A percentile compares a stretch with the other conserved stretches of the same genome.
Evolutionary conservation across 2,113 vertebrate species (phyloP).

Genomic region (Archilochus colubris): DNA sequence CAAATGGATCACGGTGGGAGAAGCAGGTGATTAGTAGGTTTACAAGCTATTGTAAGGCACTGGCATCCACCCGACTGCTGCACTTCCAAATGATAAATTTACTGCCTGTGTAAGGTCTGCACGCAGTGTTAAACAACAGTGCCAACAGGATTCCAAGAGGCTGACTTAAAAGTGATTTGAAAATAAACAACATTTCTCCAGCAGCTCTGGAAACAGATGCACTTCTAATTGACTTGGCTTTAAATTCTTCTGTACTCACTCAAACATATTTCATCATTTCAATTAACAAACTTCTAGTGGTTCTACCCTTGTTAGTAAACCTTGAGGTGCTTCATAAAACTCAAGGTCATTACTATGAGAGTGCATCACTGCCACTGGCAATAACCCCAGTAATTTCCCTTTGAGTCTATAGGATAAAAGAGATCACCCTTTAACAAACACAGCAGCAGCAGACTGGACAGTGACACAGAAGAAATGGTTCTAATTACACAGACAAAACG

Average conservation of each 20-base stretch:
- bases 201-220: conserved; percentile 64
- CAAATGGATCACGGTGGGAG: not conserved
- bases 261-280: conserved; percentile 65
- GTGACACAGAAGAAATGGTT: conserved; percentile 1
- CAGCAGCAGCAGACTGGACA: conserved; percentile 12
- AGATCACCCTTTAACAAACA: not conserved
- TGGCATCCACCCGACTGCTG: not conserved
- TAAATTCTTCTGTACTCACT: conserved; percentile 62
- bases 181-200: conserved; percentile 38
- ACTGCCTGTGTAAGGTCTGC: not conserved
- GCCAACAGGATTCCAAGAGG: conserved; percentile 29
- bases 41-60: not conserved
- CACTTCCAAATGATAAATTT: conserved; percentile 20
- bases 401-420: not conserved
- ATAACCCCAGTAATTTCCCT: conserved; percentile 30
- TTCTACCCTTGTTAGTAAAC: conserved; percentile 52
- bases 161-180: not conserved
- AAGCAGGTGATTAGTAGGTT: not conserved
- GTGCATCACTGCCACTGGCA: not conserved
- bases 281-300: conserved; percentile 68
- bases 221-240: conserved; percentile 67
- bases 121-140: not conserved
- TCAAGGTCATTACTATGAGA: conserved; percentile 54
- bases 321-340: conserved; percentile 54
- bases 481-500: conserved; percentile 48